A percentile compares a stretch with the other conserved stretches of the same genome.
These are phyloP conservation scores for Drosophila niveifrons DNA, from an alignment of 2,888 invertebrate species.

Conservation along the genomic window DNA sequence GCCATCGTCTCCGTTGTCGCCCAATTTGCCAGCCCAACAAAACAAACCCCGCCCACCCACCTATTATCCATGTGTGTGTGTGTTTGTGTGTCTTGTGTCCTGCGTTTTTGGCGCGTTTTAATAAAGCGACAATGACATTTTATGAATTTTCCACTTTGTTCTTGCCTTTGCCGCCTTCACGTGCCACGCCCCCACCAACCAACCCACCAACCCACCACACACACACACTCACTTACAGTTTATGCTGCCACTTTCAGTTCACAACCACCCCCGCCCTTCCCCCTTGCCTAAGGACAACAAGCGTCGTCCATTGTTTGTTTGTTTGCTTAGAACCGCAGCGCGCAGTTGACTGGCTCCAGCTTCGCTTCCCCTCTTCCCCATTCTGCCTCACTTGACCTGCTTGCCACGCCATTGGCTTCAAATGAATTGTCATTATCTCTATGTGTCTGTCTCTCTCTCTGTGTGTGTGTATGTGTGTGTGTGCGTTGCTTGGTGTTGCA, in stretches of 20 bases:
- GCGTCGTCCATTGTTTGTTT: conserved; percentile 75
- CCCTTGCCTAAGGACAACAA: conserved; percentile 34
- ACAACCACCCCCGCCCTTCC: not conserved
- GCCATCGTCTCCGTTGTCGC: conserved; percentile 42
- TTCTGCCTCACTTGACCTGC: not conserved
- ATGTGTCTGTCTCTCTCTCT: conserved; percentile 15
- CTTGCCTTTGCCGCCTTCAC: conserved; percentile 45
- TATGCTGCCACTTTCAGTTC: not conserved
- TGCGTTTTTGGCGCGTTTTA: conserved; percentile 78
- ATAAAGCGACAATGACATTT: conserved; percentile 81
- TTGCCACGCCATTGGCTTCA: conserved; percentile 51
- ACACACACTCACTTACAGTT: conserved; percentile 1
- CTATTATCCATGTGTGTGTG: conserved; percentile 39
- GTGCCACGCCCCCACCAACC: not conserved
- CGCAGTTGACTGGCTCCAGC: conserved; percentile 54
- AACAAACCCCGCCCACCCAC: conserved; percentile 8
- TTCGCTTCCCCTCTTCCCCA: not conserved
- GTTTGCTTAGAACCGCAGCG: conserved; percentile 69
- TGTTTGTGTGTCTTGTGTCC: conserved; percentile 40
- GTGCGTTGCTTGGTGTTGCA: conserved; percentile 41
- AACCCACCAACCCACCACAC: not conserved
- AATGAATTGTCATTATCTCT: conserved; percentile 71
- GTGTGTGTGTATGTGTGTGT: conserved; percentile 23
- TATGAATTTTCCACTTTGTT: conserved; percentile 80
- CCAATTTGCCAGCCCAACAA: conserved; percentile 29